These are phyloP conservation scores for Mastigias papua DNA, from an alignment of 30 jellyfish, hydroid and myxozoan species.

Conservation along the genomic window DNA sequence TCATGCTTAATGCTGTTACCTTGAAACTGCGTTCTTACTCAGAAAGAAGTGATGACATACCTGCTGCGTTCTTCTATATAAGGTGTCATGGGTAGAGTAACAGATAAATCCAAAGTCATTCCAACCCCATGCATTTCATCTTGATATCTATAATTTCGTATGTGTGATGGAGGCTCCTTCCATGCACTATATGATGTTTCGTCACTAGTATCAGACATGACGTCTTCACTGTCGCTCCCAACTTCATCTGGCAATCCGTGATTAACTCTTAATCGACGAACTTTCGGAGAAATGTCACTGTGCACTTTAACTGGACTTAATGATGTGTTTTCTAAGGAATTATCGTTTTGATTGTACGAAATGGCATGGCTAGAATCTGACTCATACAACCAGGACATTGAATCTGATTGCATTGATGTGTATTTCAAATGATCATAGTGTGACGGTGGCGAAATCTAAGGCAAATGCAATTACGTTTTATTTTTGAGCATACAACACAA, in stretches of 20 bases:
- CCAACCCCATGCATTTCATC: conserved; percentile 91
- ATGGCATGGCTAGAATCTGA: conserved; percentile 77
- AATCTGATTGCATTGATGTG: conserved; percentile 81
- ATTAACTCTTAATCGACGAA: conserved; percentile 3
- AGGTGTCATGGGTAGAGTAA: conserved; percentile 92
- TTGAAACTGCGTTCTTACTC: too few species aligned
- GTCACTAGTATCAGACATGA: conserved; percentile 91
- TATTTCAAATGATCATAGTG: conserved; percentile 56
- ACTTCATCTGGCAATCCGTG: conserved; percentile 47
- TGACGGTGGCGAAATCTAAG: conserved; percentile 59
- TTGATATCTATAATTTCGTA: conserved; percentile 91
- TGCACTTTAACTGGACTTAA: conserved; percentile 30
- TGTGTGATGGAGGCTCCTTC: conserved; percentile 91
- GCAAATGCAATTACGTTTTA: not conserved
- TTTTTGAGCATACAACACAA: not conserved
- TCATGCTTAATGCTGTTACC: too few species aligned
- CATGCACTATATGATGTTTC: conserved; percentile 85
- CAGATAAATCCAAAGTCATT: conserved; percentile 86
- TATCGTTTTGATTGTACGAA: not conserved
- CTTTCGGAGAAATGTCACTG: conserved; percentile 56
- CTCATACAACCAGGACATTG: conserved; percentile 97
- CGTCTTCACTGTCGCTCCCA: conserved; percentile 82
- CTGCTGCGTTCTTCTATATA: conserved; percentile 65
- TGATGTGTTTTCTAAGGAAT: not conserved
- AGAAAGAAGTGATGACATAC: not conserved